Base-by-base conservation (phyloP, 2,113 vertebrate species). In the Muscicapa adusta region DNA sequence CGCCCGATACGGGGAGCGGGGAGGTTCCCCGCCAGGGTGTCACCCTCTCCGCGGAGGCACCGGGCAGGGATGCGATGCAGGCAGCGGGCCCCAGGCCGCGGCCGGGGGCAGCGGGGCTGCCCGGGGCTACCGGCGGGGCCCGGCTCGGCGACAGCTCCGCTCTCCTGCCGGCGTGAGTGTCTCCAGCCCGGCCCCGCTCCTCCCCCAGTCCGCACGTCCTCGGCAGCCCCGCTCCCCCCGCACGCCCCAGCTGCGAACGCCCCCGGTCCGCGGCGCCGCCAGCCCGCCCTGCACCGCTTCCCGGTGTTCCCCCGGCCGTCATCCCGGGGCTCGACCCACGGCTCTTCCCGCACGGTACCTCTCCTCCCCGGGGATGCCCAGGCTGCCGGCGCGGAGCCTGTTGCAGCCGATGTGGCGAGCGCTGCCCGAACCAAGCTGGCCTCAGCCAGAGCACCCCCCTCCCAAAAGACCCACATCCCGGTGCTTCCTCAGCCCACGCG, bases 181-280 rank as follows among this genome's bases (percentile, higher is more conserved):
- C 97, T 96, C 95, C 92, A 70, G 93, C 91, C 57, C 33, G 67
- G 96, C 86, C 76, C 60, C 47, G 89, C 72, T 92, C 9, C 97
- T 86, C 96, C 97, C 97, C 96, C 94, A 96, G 97, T 91, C 95
- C 53, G 93, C 89, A 68, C 93, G 86, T 85, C 58, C 61, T 91
- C 60, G 71, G 91, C 93, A 83, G 95, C 92, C 96, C 96, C 96
- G 92, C 95, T 96, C 87, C 87, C 96, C 94, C 82, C 80, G 72
- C 96, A 95, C 91, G 93, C 95, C 93, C 43, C 85, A 65, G 88
- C 93, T 85, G 79, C 85, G 91, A 75, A 83, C 89, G 85, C 94
- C 94, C 71, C 91, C 86, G 61, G 77, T 90, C 56, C 77, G 51
- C 57, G 61, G 47, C 36, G 38, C 80, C 38, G 65, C 50, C 85